phyloP scores from a whole-genome alignment of 2,797 vertebrate genomes.

The Coendou prehensilis region DNA sequence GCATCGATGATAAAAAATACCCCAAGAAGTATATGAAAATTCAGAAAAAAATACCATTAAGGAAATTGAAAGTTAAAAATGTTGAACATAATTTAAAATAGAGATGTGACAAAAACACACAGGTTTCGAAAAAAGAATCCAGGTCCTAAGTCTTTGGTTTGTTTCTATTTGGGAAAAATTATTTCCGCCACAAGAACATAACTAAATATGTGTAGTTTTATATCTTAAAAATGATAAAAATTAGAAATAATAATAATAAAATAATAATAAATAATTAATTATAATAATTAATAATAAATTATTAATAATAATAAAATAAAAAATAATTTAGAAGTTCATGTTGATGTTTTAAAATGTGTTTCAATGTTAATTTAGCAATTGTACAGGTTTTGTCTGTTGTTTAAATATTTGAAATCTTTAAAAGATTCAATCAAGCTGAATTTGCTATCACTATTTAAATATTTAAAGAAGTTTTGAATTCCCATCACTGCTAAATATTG shows the following conservation, averaged over 20 bases:
- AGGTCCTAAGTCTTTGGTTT: not conserved
- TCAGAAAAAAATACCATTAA: not conserved
- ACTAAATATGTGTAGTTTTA: not conserved
- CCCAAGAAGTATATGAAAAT: not conserved
- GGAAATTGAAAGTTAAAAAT: not conserved
- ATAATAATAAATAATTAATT: too few relatives aligned
- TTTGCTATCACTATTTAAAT: not conserved
- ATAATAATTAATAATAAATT: too few relatives aligned
- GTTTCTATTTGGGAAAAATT: not conserved
- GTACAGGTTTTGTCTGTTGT: not conserved
- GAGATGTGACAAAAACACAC: not conserved
- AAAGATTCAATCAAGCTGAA: not conserved
- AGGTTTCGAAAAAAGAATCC: not conserved
- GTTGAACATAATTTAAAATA: not conserved
- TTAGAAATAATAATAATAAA: not conserved
- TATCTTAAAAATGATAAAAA: slow-evolving; percentile 36
- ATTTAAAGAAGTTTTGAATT: not conserved
- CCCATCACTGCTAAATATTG: not conserved
- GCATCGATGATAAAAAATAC: not conserved
- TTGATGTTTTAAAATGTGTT: not conserved
- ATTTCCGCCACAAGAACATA: not conserved
- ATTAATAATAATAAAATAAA: not conserved
- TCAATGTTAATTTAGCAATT: not conserved
- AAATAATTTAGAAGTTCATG: not conserved
- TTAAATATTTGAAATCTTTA: not conserved